Base-by-base conservation (phyloP, 2,888 invertebrate genomes). In the Cheilosia vernalis region DNA sequence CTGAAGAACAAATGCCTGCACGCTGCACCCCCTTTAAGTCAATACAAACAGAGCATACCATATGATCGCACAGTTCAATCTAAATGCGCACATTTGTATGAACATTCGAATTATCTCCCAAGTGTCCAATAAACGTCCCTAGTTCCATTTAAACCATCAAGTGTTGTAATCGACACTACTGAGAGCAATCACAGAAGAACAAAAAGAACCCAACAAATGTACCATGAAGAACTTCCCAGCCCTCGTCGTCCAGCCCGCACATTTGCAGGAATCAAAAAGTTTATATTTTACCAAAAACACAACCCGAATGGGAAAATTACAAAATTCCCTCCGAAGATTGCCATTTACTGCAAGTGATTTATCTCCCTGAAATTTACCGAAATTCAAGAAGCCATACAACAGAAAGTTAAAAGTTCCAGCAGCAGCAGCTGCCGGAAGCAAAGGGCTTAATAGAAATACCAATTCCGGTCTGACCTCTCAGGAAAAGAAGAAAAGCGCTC, bases 341-440 rank as follows among this genome's bases (percentile, higher is more conserved):
- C 80, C 80, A 80, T 84, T 84, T 82, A 84, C 73, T 85, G 76
- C 76, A 85, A 85, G 80, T 85, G 85, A 85, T 85, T 85, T 85
- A 85, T 85, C 64, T 76, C 56, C 76, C 27, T 15, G 56, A 81
- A 79, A 61, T 72, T 80, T 81, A 56, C 63, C 44, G 64, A 84
- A 84, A 78, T 72, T 70, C 76, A 85, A 80, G 84, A 73, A 86
- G 60, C 76, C 80, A 84, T 81, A 72, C 42, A 76, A 67, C 67
- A 77, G 53, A 80, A 86, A 81, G 81, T 86, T 73, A 72, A 86
- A 86, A 86, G 77, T 86, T 86, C 63, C 66, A 70, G 47, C 55
- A 80, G 47, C 55, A 80, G 64, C 85, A 86, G 81, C 85, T 86
- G 85, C 53, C 77, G 72, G 63, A 66, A 85, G 63, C 81, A 67